These are phyloP conservation scores for Adoxophyes honmai DNA, from an alignment of 1,140 invertebrate species.

Conservation along the genomic window DNA sequence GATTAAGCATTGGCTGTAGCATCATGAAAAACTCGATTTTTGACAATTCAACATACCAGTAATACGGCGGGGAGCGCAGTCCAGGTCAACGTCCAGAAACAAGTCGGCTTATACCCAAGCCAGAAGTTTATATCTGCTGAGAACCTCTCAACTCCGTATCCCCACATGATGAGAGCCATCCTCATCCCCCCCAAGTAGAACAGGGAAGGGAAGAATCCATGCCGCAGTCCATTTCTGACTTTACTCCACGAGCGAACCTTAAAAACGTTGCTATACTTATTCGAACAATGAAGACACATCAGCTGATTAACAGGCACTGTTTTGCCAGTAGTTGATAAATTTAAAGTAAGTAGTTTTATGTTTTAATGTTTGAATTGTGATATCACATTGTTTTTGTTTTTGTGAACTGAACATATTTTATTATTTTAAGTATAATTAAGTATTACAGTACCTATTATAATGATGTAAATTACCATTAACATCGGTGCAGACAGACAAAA, in stretches of 20 bases:
- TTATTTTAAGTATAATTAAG: too few relatives aligned
- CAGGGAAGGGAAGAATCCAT: slow-evolving; percentile 32
- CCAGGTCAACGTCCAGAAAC: background rate
- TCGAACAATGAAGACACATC: too few relatives aligned
- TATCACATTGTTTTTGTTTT: too few relatives aligned
- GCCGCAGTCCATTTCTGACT: slow-evolving; percentile 26
- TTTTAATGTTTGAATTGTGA: too few relatives aligned
- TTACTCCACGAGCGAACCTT: slow-evolving; percentile 29
- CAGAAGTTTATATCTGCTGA: slow-evolving; percentile 5
- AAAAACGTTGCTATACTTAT: slow-evolving; percentile 8
- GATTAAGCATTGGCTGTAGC: too few relatives aligned
- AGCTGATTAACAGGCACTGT: too few relatives aligned
- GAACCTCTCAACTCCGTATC: slow-evolving; percentile 33
- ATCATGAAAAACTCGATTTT: too few relatives aligned
- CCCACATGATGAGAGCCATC: slow-evolving; percentile 52
- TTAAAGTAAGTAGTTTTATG: too few relatives aligned
- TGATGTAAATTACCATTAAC: slow-evolving; percentile 37
- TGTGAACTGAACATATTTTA: too few relatives aligned
- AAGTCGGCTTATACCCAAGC: background rate
- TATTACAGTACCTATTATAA: too few relatives aligned
- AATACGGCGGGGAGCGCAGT: background rate
- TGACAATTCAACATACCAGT: too few relatives aligned
- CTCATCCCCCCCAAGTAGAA: slow-evolving; percentile 46
- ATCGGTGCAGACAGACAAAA: slow-evolving; percentile 38
- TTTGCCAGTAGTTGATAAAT: too few relatives aligned